These are phyloP conservation scores for Parus major DNA, from an alignment of 2,113 vertebrate species.

Conservation along the genomic window DNA sequence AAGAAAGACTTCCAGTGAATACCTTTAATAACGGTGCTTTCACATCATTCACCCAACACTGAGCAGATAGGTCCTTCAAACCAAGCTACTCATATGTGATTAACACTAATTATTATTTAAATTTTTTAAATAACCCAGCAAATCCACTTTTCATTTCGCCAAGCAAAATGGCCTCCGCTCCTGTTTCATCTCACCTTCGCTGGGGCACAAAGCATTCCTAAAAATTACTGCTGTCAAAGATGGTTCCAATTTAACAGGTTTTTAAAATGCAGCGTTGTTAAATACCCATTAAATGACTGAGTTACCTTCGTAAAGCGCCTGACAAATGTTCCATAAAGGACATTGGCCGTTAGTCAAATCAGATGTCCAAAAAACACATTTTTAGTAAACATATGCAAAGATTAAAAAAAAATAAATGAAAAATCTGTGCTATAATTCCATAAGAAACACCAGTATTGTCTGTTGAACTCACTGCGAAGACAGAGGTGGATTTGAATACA, in stretches of 20 bases:
- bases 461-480: background rate
- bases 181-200: background rate
- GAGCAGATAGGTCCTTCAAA: slow-evolving; percentile 5
- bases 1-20: background rate
- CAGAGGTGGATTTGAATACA: slow-evolving; percentile 17
- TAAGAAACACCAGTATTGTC: background rate
- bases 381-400: background rate
- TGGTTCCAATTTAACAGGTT: background rate
- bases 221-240: background rate
- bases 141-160: background rate
- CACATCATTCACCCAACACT: background rate
- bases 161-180: slow-evolving; percentile 63
- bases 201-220: background rate
- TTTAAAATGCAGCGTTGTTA: background rate
- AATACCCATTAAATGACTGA: background rate
- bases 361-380: background rate
- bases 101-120: slow-evolving; percentile 31
- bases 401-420: background rate
- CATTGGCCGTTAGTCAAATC: background rate
- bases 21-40: background rate
- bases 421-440: background rate
- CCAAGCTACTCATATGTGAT: background rate
- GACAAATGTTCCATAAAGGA: background rate
- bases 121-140: background rate
- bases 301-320: background rate